Percentiles rank a stretch among this genome's conserved stretches.
phyloP scores from a whole-genome alignment of 2,888 invertebrate genomes.

The Cryptocheilus praepositus region DNA sequence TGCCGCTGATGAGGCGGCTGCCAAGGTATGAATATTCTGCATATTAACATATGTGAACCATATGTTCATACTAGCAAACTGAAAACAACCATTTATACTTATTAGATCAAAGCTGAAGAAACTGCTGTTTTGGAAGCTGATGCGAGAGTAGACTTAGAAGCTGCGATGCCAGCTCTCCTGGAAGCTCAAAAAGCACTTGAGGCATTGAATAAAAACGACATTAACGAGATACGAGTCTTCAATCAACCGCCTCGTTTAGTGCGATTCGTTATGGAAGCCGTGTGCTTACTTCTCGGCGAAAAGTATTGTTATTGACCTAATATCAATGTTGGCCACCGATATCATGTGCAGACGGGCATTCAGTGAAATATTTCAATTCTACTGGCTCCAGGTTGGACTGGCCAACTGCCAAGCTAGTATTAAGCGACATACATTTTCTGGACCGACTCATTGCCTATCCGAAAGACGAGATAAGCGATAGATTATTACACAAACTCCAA shows the following conservation, averaged over 20 bases:
- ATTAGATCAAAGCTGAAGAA: conserved; percentile 87
- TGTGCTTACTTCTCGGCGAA: conserved; percentile 87
- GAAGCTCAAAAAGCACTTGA: conserved; percentile 90
- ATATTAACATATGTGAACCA: background rate
- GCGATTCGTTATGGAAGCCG: conserved; percentile 93
- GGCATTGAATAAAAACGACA: conserved; percentile 91
- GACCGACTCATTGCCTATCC: conserved; percentile 89
- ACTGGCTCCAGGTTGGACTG: conserved; percentile 84
- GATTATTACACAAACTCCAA: conserved; percentile 86
- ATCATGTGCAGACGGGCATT: background rate
- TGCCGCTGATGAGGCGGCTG: conserved; percentile 87
- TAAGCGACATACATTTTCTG: conserved; percentile 90
- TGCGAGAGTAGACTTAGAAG: conserved; percentile 88
- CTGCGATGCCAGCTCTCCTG: conserved; percentile 90
- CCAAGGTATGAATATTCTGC: conserved; percentile 78
- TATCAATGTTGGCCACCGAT: background rate
- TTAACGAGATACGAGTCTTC: conserved; percentile 92
- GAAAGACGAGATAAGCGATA: conserved; percentile 90
- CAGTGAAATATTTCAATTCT: background rate
- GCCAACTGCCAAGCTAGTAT: conserved; percentile 86
- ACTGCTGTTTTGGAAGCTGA: conserved; percentile 90
- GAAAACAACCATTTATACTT: background rate
- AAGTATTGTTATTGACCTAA: conserved; percentile 79
- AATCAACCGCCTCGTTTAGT: conserved; percentile 92
- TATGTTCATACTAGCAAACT: background rate